Evolutionary conservation across 2,888 invertebrate species (phyloP), one percentile per base, ranked within the genome.

Genomic region (Melanargia galathea): DNA sequence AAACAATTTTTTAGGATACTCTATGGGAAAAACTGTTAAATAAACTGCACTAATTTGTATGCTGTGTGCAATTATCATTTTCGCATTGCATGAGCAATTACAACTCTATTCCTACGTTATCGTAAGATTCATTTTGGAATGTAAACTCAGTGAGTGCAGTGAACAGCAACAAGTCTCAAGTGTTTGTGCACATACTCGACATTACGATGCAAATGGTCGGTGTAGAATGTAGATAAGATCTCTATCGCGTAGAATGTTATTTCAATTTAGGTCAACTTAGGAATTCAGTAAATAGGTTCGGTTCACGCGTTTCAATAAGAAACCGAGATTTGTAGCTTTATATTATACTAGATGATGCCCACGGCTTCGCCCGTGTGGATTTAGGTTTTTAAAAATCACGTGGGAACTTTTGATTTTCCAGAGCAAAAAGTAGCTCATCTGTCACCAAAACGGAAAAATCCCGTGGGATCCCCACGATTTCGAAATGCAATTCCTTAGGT

Each of bases 311-410:
- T 35, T 63, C 35, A 20, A 65, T 60, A 62, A 16, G 33, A 57
- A 57, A 52, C 8, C 3, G 22, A 45, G 55, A 65, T 69, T 70
- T 69, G 72, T 64, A 65, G 62, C 65, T 62, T 80, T 75, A 76
- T 78, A 77, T 43, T 18, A 43, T n/a, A n/a, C n/a, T n/a, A n/a
- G n/a, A n/a, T n/a, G n/a, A n/a, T n/a, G n/a, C n/a, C n/a, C n/a
- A n/a, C n/a, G n/a, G n/a, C n/a, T n/a, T n/a, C n/a, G n/a, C n/a
- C n/a, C n/a, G n/a, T n/a, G n/a, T n/a, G n/a, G n/a, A n/a, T n/a
- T n/a, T n/a, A n/a, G n/a, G n/a, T n/a, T n/a, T n/a, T n/a, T n/a
- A n/a, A n/a, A n/a, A n/a, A n/a, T n/a, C n/a, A n/a, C n/a, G n/a
- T n/a, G n/a, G n/a, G n/a, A n/a, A n/a, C n/a, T n/a, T n/a, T n/a